phyloP scores from a whole-genome alignment of 1,140 invertebrate species.

The Eciton burchellii region DNA sequence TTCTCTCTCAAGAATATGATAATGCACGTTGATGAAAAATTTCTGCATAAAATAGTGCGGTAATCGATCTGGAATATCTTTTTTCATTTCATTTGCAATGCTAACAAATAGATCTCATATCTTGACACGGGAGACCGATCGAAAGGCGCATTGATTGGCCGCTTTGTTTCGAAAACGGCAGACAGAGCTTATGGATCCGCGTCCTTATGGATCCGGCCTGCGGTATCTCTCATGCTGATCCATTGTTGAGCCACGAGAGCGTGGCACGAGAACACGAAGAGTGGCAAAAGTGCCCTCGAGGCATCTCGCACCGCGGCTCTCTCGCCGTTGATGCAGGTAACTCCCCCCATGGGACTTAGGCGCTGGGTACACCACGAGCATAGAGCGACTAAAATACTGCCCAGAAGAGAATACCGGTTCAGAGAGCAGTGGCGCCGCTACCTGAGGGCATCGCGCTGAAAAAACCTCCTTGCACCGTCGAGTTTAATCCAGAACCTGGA shows the following conservation, averaged over 20 bases:
- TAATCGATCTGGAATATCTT: background rate
- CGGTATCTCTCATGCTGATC: constrained; percentile 66
- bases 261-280: constrained; percentile 76
- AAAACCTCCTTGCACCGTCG: constrained; percentile 53
- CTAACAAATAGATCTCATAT: background rate
- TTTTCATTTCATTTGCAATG: background rate
- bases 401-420: constrained; percentile 81
- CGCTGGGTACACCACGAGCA: constrained; percentile 70
- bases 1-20: background rate
- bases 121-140: background rate
- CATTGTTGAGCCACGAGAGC: constrained; percentile 72
- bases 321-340: constrained; percentile 68
- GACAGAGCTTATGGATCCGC: constrained; percentile 45
- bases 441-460: constrained; percentile 67
- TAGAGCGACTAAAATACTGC: constrained; percentile 76
- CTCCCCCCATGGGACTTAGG: constrained; percentile 73
- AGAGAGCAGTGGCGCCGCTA: constrained; percentile 76
- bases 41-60: background rate
- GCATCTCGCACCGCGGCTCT: constrained; percentile 75
- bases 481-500: background rate
- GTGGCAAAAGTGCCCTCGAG: constrained; percentile 81
- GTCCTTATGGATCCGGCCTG: constrained; percentile 31
- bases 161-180: constrained; percentile 44
- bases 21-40: background rate
- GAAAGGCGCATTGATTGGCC: constrained; percentile 17